Percentiles rank a stretch among this genome's conserved stretches.
Conservation (phyloP, 1,140 invertebrate genomes). For the Diabrotica virgifera region DNA sequence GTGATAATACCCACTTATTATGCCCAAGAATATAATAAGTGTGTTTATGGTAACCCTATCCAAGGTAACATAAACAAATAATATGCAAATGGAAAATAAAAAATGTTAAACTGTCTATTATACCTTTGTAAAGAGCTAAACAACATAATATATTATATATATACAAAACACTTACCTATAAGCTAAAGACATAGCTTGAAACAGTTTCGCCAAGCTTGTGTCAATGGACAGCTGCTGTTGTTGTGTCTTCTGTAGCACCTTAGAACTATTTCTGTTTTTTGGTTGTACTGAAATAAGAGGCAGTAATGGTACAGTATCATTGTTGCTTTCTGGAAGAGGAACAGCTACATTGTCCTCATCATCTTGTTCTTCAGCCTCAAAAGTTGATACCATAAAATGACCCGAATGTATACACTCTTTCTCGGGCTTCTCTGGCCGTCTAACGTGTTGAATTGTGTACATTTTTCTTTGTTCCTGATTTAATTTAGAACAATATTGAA, state of each 20-base stretch:
- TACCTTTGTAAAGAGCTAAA: too few species aligned
- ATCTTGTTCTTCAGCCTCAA: conserved; percentile 89
- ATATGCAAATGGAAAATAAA: too few species aligned
- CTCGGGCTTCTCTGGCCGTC: conserved; percentile 28
- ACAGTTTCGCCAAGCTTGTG: conserved; percentile 89
- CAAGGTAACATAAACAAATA: too few species aligned
- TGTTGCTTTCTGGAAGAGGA: conserved; percentile 67
- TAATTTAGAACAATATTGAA: conserved; percentile 26
- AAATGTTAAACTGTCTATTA: too few species aligned
- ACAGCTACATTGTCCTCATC: conserved; percentile 79
- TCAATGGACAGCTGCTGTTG: conserved; percentile 82
- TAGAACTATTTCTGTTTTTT: conserved; percentile 20
- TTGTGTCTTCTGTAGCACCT: conserved; percentile 33
- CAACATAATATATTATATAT: too few species aligned
- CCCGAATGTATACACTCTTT: conserved; percentile 90
- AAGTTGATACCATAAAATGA: conserved; percentile 97
- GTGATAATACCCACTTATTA: too few species aligned
- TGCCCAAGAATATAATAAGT: too few species aligned
- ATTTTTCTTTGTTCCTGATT: conserved; percentile 26
- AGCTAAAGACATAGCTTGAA: conserved; percentile 94
- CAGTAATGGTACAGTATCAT: conserved; percentile 27
- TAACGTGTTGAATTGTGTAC: conserved; percentile 30
- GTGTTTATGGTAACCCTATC: too few species aligned
- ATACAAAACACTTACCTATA: conserved; percentile 71
- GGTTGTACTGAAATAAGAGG: conserved; percentile 28